A percentile compares a stretch with the other conserved stretches of the same genome.
Evolutionary conservation across 2,113 vertebrate species (phyloP).

Genomic region (Sclerurus mexicanus): DNA sequence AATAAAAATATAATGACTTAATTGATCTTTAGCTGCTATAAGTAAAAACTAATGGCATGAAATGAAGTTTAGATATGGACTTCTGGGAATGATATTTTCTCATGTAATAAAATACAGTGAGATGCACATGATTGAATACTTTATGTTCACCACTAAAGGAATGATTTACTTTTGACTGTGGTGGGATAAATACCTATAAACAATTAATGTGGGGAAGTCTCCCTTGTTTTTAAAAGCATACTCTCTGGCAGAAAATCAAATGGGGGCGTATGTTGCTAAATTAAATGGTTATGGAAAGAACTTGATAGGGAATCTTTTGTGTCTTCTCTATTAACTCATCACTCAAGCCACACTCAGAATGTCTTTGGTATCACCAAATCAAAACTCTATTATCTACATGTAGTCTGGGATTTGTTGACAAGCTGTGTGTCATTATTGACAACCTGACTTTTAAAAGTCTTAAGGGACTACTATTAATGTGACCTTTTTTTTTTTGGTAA

Average conservation of each 20-base stretch:
- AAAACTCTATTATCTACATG: background rate
- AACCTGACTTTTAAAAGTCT: background rate
- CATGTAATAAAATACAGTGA: conserved; percentile 25
- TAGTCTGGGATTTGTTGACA: background rate
- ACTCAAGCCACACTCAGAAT: background rate
- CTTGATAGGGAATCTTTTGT: background rate
- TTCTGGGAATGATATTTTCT: conserved; percentile 19
- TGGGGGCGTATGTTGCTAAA: background rate
- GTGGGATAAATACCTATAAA: background rate
- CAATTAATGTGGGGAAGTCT: background rate
- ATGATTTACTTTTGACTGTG: background rate
- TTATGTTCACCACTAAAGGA: background rate
- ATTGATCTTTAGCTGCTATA: conserved; percentile 59
- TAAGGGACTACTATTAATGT: background rate
- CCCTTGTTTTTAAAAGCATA: background rate
- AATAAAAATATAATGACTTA: conserved; percentile 69
- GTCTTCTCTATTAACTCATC: background rate
- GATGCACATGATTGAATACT: background rate
- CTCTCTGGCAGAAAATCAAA: background rate
- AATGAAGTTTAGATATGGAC: conserved; percentile 27
- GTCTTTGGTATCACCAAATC: background rate
- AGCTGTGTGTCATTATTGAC: background rate
- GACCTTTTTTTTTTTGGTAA: background rate
- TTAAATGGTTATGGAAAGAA: background rate
- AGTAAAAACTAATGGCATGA: conserved; percentile 49